Evolutionary conservation across 2,113 vertebrate genomes (phyloP).

Genomic region (Spea bombifrons): DNA sequence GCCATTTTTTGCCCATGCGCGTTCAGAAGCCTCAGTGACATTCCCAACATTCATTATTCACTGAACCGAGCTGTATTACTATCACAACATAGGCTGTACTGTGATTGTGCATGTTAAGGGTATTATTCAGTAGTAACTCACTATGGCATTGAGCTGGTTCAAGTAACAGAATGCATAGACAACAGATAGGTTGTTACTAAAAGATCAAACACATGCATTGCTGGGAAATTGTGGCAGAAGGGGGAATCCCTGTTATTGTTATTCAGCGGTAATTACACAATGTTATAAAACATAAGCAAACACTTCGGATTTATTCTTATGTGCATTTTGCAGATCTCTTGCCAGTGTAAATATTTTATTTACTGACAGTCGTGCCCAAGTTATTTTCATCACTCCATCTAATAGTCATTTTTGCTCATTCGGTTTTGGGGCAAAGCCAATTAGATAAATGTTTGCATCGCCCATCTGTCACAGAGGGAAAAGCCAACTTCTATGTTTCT

Average conservation of each 20-base stretch:
- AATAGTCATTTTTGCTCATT: not conserved
- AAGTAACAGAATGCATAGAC: no score
- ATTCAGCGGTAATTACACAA: not conserved
- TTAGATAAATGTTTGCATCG: not conserved
- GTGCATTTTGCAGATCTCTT: not conserved
- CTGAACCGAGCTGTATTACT: no score
- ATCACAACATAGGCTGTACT: no score
- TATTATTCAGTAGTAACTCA: no score
- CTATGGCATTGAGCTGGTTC: no score
- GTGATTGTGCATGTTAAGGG: no score
- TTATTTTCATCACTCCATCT: not conserved
- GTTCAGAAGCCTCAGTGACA: no score
- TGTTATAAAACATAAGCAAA: not conserved
- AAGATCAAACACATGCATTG: not conserved
- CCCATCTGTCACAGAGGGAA: conserved; percentile 4
- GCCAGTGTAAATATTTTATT: not conserved
- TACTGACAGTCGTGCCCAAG: not conserved
- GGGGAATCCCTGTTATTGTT: not conserved
- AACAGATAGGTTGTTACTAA: not conserved
- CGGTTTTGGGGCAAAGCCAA: not conserved
- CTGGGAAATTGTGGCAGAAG: not conserved
- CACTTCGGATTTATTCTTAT: not conserved
- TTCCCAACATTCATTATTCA: no score
- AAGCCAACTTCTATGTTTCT: conserved; percentile 3
- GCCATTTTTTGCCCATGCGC: no score